Evolutionary conservation across 2,113 vertebrate genomes (phyloP), one percentile per base, ranked within the genome.

Genomic region (Lucifuga dentata): DNA sequence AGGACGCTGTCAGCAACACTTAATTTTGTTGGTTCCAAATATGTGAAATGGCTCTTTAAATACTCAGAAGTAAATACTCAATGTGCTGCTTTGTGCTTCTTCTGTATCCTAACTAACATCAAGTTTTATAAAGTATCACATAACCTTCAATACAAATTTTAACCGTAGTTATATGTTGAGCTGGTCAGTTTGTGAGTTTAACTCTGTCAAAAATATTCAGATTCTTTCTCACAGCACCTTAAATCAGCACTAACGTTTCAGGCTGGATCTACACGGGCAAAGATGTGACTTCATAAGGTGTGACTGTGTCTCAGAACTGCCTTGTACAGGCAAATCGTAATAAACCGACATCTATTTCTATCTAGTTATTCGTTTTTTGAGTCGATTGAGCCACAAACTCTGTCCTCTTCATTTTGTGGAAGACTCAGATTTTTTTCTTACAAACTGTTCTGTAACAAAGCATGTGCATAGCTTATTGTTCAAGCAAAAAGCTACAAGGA

Each of bases 401-500:
- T 15, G 11, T 57, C 44, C 43, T 65, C 21, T 48, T 5, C 19
- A 5, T 33, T 6, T 3, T 40, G 39, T 49, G 86, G 86, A 88
- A 88, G 83, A 85, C 83, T 0, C 7, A 4, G 75, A 80, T 45
- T 55, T 11, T 33, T 36, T 24, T 23, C 1, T 23, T 8, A 2
- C 13, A 10, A 40, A 3, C 35, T 36, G 26, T 20, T 52, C 12
- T 23, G 11, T 9, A n/a, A 24, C 46, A 1, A 11, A 8, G 61
- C 10, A 10, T 1, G 40, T 88, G 84, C 84, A 85, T 85, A 86
- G 81, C 81, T 82, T 0, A 20, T 15, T n/a, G 80, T 40, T 64
- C 15, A 12, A 64, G 40, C 57, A 61, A 71, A 62, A 78, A 60
- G 73, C 73, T 59, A 10, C 1, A 21, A 8, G 21, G 0, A 43